A percentile compares a stretch with the other conserved stretches of the same genome.
Conservation (phyloP, 2,888 invertebrate species). For the Buathra laborator region DNA sequence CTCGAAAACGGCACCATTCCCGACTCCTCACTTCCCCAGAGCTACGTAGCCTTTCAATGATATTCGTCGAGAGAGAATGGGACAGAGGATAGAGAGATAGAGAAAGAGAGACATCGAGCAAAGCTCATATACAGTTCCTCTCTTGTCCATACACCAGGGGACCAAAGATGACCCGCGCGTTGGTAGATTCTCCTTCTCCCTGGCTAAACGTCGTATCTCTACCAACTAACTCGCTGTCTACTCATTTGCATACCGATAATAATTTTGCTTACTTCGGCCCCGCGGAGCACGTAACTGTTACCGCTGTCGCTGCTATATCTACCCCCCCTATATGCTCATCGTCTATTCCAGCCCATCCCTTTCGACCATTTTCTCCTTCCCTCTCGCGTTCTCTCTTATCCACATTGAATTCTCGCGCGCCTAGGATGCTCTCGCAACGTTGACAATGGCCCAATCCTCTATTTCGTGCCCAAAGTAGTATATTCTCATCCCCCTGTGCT, state of each 20-base stretch:
- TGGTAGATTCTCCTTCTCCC: constrained; percentile 7
- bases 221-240: constrained; percentile 49
- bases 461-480: constrained; percentile 1
- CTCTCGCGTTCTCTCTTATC: constrained; percentile 18
- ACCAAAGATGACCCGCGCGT: constrained; percentile 65
- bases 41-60: constrained; percentile 56
- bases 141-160: constrained; percentile 2
- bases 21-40: constrained; percentile 35
- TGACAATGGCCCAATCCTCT: constrained; percentile 34
- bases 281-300: constrained; percentile 59
- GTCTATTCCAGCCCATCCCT: background rate
- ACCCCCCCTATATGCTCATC: constrained; percentile 7
- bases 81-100: background rate
- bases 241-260: constrained; percentile 71
- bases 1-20: constrained; percentile 60
- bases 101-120: background rate
- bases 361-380: constrained; percentile 3
- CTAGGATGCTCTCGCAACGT: constrained; percentile 5
- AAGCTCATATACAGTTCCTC: background rate
- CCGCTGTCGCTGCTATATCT: constrained; percentile 57
- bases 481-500: background rate
- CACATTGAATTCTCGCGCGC: constrained; percentile 1
- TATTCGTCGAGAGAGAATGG: constrained; percentile 41
- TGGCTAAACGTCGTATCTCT: constrained; percentile 55
- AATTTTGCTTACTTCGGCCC: constrained; percentile 69